phyloP scores from a whole-genome alignment of 2,888 invertebrate species.

The Polyommatus iphigenia region DNA sequence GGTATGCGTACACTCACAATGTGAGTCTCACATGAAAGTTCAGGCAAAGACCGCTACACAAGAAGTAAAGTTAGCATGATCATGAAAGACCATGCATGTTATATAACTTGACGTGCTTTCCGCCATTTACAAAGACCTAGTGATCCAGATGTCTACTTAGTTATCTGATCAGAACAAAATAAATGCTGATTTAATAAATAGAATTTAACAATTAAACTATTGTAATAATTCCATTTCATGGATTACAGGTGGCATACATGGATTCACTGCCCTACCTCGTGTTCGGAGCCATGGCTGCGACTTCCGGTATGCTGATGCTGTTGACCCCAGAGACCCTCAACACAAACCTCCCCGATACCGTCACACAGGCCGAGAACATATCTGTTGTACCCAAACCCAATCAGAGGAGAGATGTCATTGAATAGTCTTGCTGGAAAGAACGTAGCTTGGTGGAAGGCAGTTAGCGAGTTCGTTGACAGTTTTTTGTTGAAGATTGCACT shows the following conservation, averaged over 20 bases:
- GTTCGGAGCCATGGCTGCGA: conserved; percentile 55
- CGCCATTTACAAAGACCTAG: too few relatives aligned
- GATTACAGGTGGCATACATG: conserved; percentile 51
- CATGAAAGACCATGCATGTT: too few relatives aligned
- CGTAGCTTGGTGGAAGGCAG: not conserved
- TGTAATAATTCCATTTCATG: not conserved
- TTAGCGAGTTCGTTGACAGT: not conserved
- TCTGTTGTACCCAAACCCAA: conserved; percentile 36
- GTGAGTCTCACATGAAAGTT: too few relatives aligned
- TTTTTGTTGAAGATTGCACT: too few relatives aligned
- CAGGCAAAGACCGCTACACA: too few relatives aligned
- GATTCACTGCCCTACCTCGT: conserved; percentile 56
- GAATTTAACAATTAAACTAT: too few relatives aligned
- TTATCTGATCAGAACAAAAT: too few relatives aligned
- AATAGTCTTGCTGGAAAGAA: conserved; percentile 34
- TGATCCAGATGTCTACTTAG: too few relatives aligned
- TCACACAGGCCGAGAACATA: conserved; percentile 48
- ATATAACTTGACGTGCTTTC: too few relatives aligned
- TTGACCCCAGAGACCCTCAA: conserved; percentile 49
- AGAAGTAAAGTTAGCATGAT: too few relatives aligned
- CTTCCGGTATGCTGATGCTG: conserved; percentile 49
- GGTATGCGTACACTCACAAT: too few relatives aligned
- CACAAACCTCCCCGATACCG: conserved; percentile 48
- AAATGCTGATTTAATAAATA: too few relatives aligned
- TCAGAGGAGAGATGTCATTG: conserved; percentile 37